Evolutionary conservation across 2,797 vertebrate species (phyloP).

Genomic region (Pangasius sanitwongsei): DNA sequence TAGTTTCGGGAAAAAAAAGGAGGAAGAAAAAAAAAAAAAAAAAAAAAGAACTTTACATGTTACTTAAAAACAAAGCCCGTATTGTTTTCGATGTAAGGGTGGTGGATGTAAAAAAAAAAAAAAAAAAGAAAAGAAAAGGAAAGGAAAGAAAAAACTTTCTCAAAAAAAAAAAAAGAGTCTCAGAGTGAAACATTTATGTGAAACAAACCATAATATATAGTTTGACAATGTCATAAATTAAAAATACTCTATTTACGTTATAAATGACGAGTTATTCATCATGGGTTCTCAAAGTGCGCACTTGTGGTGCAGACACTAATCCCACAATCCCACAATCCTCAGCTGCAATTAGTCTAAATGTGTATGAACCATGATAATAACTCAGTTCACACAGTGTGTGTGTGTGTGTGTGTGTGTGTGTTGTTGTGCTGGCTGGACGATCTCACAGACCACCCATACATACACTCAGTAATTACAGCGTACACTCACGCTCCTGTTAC

Average conservation of each 20-base stretch:
- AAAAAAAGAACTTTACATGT: neutral
- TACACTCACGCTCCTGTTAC: conserved; percentile 24
- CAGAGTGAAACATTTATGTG: neutral
- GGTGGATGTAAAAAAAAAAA: neutral
- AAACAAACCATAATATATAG: too few species aligned
- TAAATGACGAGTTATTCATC: conserved; percentile 1
- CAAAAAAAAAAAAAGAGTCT: neutral
- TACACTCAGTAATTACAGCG: conserved; percentile 45
- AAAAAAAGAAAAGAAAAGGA: neutral
- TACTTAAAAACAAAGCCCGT: neutral
- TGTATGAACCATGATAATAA: conserved; percentile 66
- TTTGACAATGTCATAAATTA: neutral
- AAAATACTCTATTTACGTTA: neutral
- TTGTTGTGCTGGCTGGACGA: conserved; percentile 45
- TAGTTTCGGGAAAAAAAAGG: too few species aligned
- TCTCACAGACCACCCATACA: conserved; percentile 48
- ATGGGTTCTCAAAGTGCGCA: neutral
- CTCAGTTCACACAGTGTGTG: neutral
- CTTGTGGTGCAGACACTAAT: conserved; percentile 19
- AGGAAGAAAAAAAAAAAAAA: neutral
- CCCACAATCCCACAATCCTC: conserved; percentile 40
- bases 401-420: conserved; percentile 36
- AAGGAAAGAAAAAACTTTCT: neutral
- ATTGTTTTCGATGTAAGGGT: neutral
- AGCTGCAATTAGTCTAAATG: conserved; percentile 71